Base-by-base conservation (phyloP, 2,113 vertebrate genomes). In the Panurus biarmicus region DNA sequence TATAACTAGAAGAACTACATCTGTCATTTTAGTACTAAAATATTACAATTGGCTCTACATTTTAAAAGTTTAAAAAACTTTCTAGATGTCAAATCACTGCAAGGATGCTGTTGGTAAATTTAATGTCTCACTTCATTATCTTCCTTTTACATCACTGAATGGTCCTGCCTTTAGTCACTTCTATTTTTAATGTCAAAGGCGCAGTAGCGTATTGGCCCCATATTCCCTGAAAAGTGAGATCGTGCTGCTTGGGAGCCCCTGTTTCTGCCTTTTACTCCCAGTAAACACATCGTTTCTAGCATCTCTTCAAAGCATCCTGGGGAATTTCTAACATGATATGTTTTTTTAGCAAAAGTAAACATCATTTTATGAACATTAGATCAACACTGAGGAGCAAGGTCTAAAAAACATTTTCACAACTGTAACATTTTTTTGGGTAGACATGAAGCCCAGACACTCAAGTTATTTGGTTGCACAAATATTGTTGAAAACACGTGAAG, bases 1-100 rank as follows among this genome's bases (percentile, higher is more conserved):
- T 96, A 87, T 92, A 87, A 90, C 54, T 94, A 94, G 91, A 95
- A 90, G 20, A 87, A 91, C 66, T 85, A 94, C 62, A 89, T 61
- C 77, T 96, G 54, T 94, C 33, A 85, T 95, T 95, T 95, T 78
- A 91, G 66, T 94, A 82, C 45, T 79, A 78, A 38, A 75, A 73
- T 85, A 38, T 26, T 53, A 51, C 33, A 95, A 94, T 94, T 94
- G 84, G 93, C 82, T 86, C 12, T 91, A 60, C 48, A 78, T 79
- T 93, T 92, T 85, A 69, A 77, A 89, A 85, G 23, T 69, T 45
- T 14, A 40, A 79, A 85, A 78, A 4, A 18, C 18, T 66, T 87
- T 72, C n/a, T 42, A 86, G 48, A 44, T 81, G 47, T 25, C 38
- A 7, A 84, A 73, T 50, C 28, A 80, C 45, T 76, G 36, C 31